phyloP scores from a whole-genome alignment of 2,113 vertebrate genomes.

The Cyphotilapia sp. region DNA sequence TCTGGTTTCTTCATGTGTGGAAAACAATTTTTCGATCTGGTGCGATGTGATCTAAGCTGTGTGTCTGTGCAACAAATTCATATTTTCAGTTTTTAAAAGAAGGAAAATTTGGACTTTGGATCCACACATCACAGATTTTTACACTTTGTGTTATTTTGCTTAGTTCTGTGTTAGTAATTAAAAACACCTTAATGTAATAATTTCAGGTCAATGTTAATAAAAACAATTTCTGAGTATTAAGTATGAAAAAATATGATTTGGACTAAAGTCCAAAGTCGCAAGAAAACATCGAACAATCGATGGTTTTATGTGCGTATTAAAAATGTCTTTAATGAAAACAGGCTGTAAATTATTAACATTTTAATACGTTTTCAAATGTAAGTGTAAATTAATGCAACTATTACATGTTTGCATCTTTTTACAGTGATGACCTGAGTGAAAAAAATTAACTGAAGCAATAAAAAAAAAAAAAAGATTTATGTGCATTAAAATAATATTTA shows the following conservation, averaged over 20 bases:
- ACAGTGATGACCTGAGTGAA: not conserved
- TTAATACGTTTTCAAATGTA: not conserved
- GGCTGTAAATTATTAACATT: not conserved
- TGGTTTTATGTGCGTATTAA: not conserved
- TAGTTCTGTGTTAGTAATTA: not conserved
- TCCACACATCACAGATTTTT: not conserved
- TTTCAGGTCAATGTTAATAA: fast-evolving
- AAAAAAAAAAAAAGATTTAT: not conserved
- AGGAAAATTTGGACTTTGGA: not conserved
- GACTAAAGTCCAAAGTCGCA: not conserved
- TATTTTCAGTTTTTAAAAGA: not conserved
- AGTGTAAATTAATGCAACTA: not conserved
- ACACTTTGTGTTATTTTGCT: not conserved
- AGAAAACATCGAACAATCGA: not conserved
- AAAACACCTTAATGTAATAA: not conserved
- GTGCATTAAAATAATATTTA: not conserved
- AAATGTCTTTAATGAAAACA: fast-evolving
- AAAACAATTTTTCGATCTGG: fast-evolving
- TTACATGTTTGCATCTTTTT: not conserved
- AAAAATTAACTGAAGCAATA: not conserved
- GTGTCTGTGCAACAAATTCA: not conserved
- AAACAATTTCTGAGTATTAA: not conserved
- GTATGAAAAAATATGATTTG: not conserved
- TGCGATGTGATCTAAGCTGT: fast-evolving
- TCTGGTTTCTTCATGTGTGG: not conserved